Evolutionary conservation across 1,140 invertebrate species (phyloP).

Genomic region (Cherax destructor): DNA sequence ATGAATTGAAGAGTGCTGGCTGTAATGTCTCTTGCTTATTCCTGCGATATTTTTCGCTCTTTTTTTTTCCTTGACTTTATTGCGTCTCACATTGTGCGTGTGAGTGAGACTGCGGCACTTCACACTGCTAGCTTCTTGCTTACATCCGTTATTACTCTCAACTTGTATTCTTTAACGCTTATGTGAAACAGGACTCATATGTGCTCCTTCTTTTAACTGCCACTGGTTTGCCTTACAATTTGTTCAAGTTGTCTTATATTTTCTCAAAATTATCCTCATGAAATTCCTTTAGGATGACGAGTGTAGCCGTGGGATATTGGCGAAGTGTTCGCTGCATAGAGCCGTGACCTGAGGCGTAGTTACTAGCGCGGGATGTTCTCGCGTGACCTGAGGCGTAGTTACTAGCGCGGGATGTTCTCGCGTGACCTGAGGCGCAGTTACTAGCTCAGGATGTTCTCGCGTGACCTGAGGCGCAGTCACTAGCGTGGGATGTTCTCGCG

Average conservation of each 20-base stretch:
- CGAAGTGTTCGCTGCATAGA: conserved; percentile 45
- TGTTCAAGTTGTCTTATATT: conserved; percentile 22
- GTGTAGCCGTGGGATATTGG: conserved; percentile 50
- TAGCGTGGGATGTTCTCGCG: too few relatives aligned
- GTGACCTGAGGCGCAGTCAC: too few relatives aligned
- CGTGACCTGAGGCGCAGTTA: too few relatives aligned
- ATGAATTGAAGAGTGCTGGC: conserved; percentile 43
- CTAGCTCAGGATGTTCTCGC: too few relatives aligned
- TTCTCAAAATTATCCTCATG: background rate
- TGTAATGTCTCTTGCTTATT: conserved; percentile 46
- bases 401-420: too few relatives aligned
- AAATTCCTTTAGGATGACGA: background rate
- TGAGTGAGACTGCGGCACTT: conserved; percentile 21
- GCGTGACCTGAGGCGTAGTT: too few relatives aligned
- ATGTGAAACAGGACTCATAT: conserved; percentile 70
- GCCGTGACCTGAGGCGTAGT: too few relatives aligned
- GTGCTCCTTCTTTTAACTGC: conserved; percentile 53
- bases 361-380: background rate
- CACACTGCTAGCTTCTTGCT: conserved; percentile 61
- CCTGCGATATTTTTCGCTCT: conserved; percentile 40
- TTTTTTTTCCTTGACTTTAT: conserved; percentile 44
- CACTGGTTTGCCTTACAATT: conserved; percentile 68
- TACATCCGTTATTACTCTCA: conserved; percentile 36
- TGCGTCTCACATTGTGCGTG: conserved; percentile 5
- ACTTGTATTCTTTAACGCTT: conserved; percentile 61